These are phyloP conservation scores for Steatocranus sp. DNA, from an alignment of 2,797 vertebrate genomes.

Conservation along the genomic window DNA sequence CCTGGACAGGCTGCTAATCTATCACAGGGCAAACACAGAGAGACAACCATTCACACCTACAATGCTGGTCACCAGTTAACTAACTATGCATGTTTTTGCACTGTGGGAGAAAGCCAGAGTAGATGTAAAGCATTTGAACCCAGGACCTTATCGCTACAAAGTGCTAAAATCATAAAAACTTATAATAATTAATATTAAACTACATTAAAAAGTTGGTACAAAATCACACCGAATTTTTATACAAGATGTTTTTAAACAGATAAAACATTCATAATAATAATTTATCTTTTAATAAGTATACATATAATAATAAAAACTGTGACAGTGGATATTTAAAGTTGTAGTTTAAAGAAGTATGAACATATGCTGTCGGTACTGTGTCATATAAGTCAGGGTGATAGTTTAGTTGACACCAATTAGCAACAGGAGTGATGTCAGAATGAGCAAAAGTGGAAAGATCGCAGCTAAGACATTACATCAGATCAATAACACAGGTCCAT, in stretches of 20 bases:
- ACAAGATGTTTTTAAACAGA: not conserved
- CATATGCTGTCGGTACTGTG: not conserved
- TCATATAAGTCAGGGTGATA: conserved; percentile 1
- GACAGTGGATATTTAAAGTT: not conserved
- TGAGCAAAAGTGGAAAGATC: conserved; percentile 9
- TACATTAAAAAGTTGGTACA: not conserved
- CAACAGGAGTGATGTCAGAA: not conserved
- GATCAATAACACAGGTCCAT: conserved; percentile 49
- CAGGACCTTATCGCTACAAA: not conserved
- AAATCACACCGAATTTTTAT: not conserved
- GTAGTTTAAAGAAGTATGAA: not conserved
- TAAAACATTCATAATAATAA: not conserved
- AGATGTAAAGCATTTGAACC: not conserved
- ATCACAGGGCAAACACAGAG: not conserved
- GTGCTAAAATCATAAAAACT: not conserved
- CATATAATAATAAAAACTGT: not conserved
- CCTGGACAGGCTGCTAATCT: not conserved
- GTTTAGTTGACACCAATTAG: not conserved
- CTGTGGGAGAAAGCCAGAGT: not conserved
- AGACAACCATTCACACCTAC: not conserved
- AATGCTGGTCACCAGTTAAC: not conserved
- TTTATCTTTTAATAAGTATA: not conserved
- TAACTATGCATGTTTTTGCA: not conserved
- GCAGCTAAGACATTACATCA: conserved; percentile 13
- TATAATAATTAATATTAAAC: not conserved